Evolutionary conservation across 1,140 invertebrate species (phyloP).

Genomic region (Rhagoletis zephyria): DNA sequence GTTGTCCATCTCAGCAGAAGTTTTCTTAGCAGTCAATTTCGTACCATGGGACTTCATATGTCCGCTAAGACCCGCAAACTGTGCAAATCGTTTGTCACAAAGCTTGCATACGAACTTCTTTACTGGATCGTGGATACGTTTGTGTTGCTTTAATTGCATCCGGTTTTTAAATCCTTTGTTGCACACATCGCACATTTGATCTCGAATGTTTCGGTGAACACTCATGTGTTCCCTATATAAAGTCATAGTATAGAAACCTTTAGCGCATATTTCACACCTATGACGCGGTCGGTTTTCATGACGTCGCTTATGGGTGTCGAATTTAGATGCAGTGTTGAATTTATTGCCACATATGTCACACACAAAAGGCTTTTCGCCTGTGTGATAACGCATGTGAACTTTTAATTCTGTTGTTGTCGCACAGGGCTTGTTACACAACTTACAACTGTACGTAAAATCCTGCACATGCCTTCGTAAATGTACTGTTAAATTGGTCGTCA

Average conservation of each 20-base stretch:
- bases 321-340: conserved; percentile 36
- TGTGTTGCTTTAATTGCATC: conserved; percentile 32
- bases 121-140: neutral
- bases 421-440: conserved; percentile 52
- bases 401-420: conserved; percentile 54
- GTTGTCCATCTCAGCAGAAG: neutral
- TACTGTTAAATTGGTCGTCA: conserved; percentile 25
- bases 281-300: conserved; percentile 53
- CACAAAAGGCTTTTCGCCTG: conserved; percentile 59
- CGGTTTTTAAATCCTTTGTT: conserved; percentile 52
- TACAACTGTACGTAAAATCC: conserved; percentile 41
- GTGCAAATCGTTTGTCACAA: conserved; percentile 36
- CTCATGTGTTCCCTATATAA: conserved; percentile 51
- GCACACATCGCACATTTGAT: conserved; percentile 49
- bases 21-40: conserved; percentile 27
- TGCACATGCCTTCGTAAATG: conserved; percentile 54
- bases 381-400: conserved; percentile 61
- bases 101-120: neutral
- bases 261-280: conserved; percentile 49
- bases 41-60: conserved; percentile 52
- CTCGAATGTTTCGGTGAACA: conserved; percentile 25
- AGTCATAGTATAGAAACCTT: conserved; percentile 54
- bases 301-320: conserved; percentile 52
- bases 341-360: conserved; percentile 62
- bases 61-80: conserved; percentile 4